These are phyloP conservation scores for Leguminivora glycinivorella DNA, from an alignment of 1,140 invertebrate species.

Conservation along the genomic window DNA sequence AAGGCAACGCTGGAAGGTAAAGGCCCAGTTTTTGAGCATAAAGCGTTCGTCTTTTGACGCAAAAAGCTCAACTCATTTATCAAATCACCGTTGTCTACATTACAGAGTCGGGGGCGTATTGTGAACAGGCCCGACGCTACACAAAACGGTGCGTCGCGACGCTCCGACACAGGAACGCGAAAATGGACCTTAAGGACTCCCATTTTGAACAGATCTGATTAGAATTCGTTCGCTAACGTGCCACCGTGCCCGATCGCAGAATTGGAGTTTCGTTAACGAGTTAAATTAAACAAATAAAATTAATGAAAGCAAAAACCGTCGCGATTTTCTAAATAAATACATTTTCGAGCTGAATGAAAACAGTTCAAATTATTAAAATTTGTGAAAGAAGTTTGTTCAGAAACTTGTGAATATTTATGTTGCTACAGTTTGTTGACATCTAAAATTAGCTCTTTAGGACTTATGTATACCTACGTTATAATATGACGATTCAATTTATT, in stretches of 20 bases:
- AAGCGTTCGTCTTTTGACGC: slow-evolving; percentile 54
- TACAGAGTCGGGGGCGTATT: slow-evolving; percentile 51
- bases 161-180: slow-evolving; percentile 36
- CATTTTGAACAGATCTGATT: slow-evolving; percentile 32
- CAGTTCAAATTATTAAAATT: slow-evolving; percentile 42
- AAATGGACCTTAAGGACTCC: slow-evolving; percentile 44
- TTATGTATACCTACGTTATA: not conserved
- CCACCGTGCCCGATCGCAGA: slow-evolving; percentile 40
- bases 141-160: slow-evolving; percentile 49
- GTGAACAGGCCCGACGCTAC: slow-evolving; percentile 51
- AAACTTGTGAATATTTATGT: slow-evolving; percentile 30
- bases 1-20: slow-evolving; percentile 36
- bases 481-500: not conserved
- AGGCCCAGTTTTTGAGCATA: slow-evolving; percentile 41
- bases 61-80: slow-evolving; percentile 61
- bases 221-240: slow-evolving; percentile 14
- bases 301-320: slow-evolving; percentile 55
- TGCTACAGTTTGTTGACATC: not conserved
- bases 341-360: slow-evolving; percentile 40
- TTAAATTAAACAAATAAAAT: slow-evolving; percentile 60
- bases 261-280: slow-evolving; percentile 57
- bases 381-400: slow-evolving; percentile 32
- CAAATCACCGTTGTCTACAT: slow-evolving; percentile 65
- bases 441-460: not conserved
- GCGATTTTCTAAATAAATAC: slow-evolving; percentile 48